Base-by-base conservation (phyloP, 2,797 vertebrate genomes). In the Gephyroberyx darwinii region DNA sequence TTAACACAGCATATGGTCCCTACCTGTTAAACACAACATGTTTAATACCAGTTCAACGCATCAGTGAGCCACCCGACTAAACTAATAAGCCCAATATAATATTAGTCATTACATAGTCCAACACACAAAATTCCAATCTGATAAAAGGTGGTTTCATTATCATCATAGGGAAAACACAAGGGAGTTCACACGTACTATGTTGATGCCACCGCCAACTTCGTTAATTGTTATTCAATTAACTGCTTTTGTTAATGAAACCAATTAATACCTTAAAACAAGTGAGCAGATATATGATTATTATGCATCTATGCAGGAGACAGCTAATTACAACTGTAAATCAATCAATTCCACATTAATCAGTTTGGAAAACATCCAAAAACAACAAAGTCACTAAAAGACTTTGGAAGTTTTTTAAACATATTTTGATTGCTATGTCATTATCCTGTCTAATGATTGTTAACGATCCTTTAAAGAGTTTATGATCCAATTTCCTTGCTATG, bases 151-250 rank as follows among this genome's bases (percentile, higher is more conserved):
- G 83, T 88, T 92, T 91, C 88, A 91, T 94, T 93, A 94, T 92
- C 89, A 90, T 89, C 77, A 75, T 54, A 69, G 74, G 69, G 83
- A 90, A 92, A 92, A 91, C 93, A 93, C 92, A 88, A 84, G 92
- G 91, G 92, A 93, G 86, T 88, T 86, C 82, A 85, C 85, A 82
- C 61, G 79, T 58, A 48, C 85, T 68, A 75, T 62, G 84, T 82
- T 64, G 84, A 91, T 88, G 87, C 87, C 87, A 88, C 89, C 86
- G 81, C 88, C 87, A 90, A 92, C 90, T 91, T 90, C 90, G 88
- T 86, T 91, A 92, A 93, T 92, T 93, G 92, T 92, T 92, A 92
- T 92, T 94, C 91, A 90, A 92, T 94, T 91, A 93, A 91, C 82
- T 87, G 90, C 83, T 87, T 92, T 91, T 90, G 87, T 93, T 94